Conservation (phyloP, 2,888 invertebrate genomes). For the Candidula unifasciata region DNA sequence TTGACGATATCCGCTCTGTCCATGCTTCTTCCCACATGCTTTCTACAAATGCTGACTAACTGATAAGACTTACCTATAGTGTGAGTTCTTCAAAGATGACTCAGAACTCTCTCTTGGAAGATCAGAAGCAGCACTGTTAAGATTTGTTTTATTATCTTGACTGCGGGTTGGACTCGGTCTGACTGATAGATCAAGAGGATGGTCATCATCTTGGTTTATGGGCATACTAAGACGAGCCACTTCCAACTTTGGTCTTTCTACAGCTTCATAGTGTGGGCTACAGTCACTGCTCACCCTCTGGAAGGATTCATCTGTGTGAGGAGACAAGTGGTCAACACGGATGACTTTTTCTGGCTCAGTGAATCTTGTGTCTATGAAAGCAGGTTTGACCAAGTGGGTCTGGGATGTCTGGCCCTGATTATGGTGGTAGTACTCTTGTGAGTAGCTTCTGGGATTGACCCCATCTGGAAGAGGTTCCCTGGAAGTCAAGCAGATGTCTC, state of each 20-base stretch:
- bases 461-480: not conserved
- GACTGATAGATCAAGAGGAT: conserved; percentile 55
- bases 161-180: conserved; percentile 38
- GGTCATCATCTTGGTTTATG: conserved; percentile 31
- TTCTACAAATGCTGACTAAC: not conserved
- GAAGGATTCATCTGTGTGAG: not conserved
- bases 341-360: not conserved
- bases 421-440: conserved; percentile 16
- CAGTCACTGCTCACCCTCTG: not conserved
- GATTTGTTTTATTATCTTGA: conserved; percentile 1
- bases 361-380: not conserved
- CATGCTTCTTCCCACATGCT: too few species aligned
- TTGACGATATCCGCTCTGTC: too few species aligned
- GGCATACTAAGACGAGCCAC: not conserved
- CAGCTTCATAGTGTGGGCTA: too few species aligned
- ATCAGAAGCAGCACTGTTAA: not conserved
- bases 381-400: not conserved
- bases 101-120: not conserved
- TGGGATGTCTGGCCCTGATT: not conserved
- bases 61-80: not conserved
- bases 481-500: not conserved
- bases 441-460: not conserved
- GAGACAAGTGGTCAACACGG: not conserved
- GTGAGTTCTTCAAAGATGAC: not conserved
- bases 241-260: not conserved